These are phyloP conservation scores for Euglossa dilemma DNA, from an alignment of 1,140 invertebrate species.

Conservation along the genomic window DNA sequence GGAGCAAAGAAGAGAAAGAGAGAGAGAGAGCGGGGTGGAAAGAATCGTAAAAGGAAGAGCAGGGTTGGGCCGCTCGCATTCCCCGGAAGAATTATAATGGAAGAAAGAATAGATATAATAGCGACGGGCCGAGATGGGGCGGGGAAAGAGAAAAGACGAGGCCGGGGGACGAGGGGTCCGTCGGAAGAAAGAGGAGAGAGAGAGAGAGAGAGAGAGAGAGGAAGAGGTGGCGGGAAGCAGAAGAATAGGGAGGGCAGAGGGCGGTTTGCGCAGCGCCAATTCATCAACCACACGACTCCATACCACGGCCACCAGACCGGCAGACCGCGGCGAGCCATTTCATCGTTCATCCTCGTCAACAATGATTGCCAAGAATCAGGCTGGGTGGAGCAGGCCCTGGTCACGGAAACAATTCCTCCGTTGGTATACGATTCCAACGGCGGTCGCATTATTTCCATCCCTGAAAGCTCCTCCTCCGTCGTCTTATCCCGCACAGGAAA, in stretches of 20 bases:
- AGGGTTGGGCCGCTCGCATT: slow-evolving; percentile 43
- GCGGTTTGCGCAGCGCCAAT: slow-evolving; percentile 71
- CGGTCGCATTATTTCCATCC: slow-evolving; percentile 63
- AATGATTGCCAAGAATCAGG: slow-evolving; percentile 73
- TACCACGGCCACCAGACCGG: slow-evolving; percentile 48
- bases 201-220: not conserved
- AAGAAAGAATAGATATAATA: slow-evolving; percentile 69
- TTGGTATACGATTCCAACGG: slow-evolving; percentile 54
- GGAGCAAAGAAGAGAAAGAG: too few relatives aligned
- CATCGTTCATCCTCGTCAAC: slow-evolving; percentile 77
- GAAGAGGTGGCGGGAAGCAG: slow-evolving; percentile 30
- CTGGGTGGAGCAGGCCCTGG: slow-evolving; percentile 48
- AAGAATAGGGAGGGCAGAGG: slow-evolving; percentile 36
- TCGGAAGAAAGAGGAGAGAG: slow-evolving; percentile 40
- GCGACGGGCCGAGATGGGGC: slow-evolving; percentile 39
- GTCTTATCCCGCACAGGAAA: slow-evolving; percentile 1
- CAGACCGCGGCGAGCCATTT: slow-evolving; percentile 66
- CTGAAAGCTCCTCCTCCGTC: slow-evolving; percentile 41
- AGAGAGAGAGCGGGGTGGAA: slow-evolving; percentile 45
- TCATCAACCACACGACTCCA: slow-evolving; percentile 72
- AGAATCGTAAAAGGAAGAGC: slow-evolving; percentile 59
- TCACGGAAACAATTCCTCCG: slow-evolving; percentile 62
- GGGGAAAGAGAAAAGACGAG: slow-evolving; percentile 8
- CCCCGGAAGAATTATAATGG: slow-evolving; percentile 68
- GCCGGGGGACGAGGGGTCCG: slow-evolving; percentile 11